Percentiles rank a stretch among this genome's conserved stretches.
These are phyloP conservation scores for Epinephelus coioides DNA, from an alignment of 2,797 vertebrate genomes.

Conservation along the genomic window DNA sequence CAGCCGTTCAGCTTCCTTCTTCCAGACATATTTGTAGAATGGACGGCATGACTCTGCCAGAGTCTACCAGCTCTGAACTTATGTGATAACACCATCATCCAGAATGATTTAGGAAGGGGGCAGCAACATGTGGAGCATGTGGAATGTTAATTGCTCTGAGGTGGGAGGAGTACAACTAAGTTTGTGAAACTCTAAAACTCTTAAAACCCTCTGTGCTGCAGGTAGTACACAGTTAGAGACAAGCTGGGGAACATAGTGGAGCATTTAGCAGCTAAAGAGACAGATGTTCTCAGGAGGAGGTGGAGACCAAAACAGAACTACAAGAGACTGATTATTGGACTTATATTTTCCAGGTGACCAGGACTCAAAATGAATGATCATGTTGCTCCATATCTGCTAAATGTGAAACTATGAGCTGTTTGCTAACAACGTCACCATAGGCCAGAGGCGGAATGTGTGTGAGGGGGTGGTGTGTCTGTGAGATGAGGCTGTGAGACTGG, in stretches of 20 bases:
- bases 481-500: no score
- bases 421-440: no score
- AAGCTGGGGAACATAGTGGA: not conserved
- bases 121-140: slow-evolving; percentile 23
- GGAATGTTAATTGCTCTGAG: slow-evolving; percentile 18
- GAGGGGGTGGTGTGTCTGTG: no score
- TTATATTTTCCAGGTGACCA: no score
- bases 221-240: not conserved
- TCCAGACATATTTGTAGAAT: not conserved
- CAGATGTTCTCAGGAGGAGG: not conserved
- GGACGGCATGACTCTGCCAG: slow-evolving; percentile 21
- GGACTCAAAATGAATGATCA: no score
- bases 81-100: slow-evolving; percentile 44
- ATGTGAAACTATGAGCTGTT: no score
- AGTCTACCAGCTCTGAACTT: slow-evolving; percentile 22
- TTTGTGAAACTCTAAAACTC: not conserved
- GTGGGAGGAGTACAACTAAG: slow-evolving; percentile 27
- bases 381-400: no score
- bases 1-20: slow-evolving; percentile 16
- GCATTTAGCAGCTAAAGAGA: not conserved
- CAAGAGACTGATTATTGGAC: not conserved
- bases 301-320: not conserved
- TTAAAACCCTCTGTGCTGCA: not conserved
- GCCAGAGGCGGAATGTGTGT: no score
- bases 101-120: slow-evolving; percentile 14